These are phyloP conservation scores for Seriola quinqueradiata DNA, from an alignment of 2,113 vertebrate species.

Conservation along the genomic window DNA sequence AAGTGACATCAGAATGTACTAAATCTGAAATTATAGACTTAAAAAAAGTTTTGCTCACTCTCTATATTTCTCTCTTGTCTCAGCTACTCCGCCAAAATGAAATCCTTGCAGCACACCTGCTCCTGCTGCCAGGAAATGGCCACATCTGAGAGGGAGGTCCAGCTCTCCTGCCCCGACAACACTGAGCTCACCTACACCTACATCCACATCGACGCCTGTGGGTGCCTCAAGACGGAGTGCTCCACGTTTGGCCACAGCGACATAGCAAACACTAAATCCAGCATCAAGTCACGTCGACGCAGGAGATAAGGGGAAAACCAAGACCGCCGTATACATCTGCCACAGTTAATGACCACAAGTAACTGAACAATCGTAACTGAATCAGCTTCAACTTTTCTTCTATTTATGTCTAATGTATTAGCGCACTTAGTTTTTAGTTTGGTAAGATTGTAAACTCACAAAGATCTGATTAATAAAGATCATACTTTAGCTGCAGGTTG, in stretches of 20 bases:
- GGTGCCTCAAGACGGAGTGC: constrained; percentile 71
- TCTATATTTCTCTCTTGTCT: background rate
- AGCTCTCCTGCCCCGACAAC: constrained; percentile 72
- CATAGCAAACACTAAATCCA: background rate
- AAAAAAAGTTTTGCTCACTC: background rate
- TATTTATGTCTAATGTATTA: constrained; percentile 53
- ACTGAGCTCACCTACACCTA: constrained; percentile 66
- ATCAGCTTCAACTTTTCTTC: constrained; percentile 1
- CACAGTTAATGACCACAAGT: background rate
- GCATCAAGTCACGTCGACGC: background rate
- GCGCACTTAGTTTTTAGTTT: background rate
- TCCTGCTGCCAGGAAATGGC: constrained; percentile 78
- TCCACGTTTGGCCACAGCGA: background rate
- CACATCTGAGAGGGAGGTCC: constrained; percentile 53
- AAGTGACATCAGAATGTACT: background rate
- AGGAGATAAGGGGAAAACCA: constrained; percentile 21
- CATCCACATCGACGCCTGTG: constrained; percentile 72
- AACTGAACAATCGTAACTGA: background rate
- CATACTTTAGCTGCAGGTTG: constrained; percentile 1
- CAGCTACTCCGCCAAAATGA: constrained; percentile 68
- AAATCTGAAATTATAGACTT: background rate
- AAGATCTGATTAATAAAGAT: constrained; percentile 43
- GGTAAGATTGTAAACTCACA: background rate
- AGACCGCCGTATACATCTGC: background rate
- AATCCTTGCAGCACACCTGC: constrained; percentile 68